Evolutionary conservation across 64 coral and sea anemone genomes (phyloP), one percentile per base, ranked within the genome.

Genomic region (Porites lutea): DNA sequence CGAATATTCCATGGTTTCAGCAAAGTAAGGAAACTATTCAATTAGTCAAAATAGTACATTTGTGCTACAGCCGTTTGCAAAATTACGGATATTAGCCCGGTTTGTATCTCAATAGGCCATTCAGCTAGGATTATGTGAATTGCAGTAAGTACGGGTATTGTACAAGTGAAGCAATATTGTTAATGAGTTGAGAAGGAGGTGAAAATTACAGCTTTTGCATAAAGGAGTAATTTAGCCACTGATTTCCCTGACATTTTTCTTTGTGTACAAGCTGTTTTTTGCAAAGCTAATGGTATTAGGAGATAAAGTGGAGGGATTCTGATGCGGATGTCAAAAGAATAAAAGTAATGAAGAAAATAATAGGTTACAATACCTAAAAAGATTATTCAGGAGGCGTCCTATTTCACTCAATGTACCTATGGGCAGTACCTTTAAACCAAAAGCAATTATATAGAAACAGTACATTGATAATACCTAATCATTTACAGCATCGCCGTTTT

Each of bases 141-240:
- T 5, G 63, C 63, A n/a, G 21, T 14, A 66, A 64, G 79, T 84
- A 68, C 81, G 52, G 46, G 45, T 68, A 51, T 67, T 69, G 3
- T 68, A n/a, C 50, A 66, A 67, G 52, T 5, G 48, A 52, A 49
- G 62, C 81, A 84, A 84, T 67, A 84, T 84, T 48, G 8, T 84
- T 84, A 52, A 84, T 68, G 81, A 84, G 48, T 84, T 84, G 61
- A 84, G 44, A 84, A 84, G 81, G 44, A 68, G 45, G 16, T 65
- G 63, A 6, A 69, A 69, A 51, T 69, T 19, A 84, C 23, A 63
- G 8, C 43, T 1, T 14, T 68, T 27, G 10, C n/a, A 69, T 48
- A 84, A 84, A 84, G 59, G 64, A 49, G 62, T 69, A 84, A 68
- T 69, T 84, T 84, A 68, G 81, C 21, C 22, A 52, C 47, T 52